Base-by-base conservation (phyloP, 2,113 vertebrate genomes). In the Dascyllus trimaculatus region DNA sequence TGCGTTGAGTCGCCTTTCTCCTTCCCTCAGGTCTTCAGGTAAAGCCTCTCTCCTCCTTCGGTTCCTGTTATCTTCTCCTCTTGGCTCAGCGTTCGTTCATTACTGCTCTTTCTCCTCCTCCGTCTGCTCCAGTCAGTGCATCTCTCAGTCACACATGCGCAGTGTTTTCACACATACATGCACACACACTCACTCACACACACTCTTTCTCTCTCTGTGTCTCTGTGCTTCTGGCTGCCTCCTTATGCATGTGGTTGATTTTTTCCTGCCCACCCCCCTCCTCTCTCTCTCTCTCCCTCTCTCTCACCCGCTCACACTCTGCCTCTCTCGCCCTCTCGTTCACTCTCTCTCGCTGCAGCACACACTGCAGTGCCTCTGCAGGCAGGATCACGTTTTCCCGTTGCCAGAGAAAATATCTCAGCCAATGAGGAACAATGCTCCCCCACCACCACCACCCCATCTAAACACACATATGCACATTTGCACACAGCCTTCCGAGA, bases 291-390 rank as follows among this genome's bases (percentile, higher is more conserved):
- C 65, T 59, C 59, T 60, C 38, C 67, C 67, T 62, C 67, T 51
- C 51, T 56, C 74, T 59, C 80, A 56, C 64, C 21, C 56, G 25
- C 68, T 18, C 75, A 54, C 73, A 62, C 70, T 43, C 64, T 38
- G 79, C 35, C 75, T 69, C 74, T 79, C 77, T 82, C 64, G 81
- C 84, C 38, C 88, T 73, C 68, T 73, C 52, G 22, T 40, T 52
- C 78, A 63, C 81, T 85, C 62, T 85, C 84, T 86, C 87, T 87
- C 85, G 80, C 86, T 93, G 93, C 93, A 93, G 91, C 89, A 85
- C 89, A 87, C 88, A 93, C 93, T 95, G 94, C 94, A 95, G 93
- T 95, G 90, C 92, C 93, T 94, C 92, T 94, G 94, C 94, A 95
- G 92, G 88, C 93, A 87, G 88, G 74, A 92, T 93, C 91, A 92